Conservation (phyloP, 1,140 invertebrate species). For the Mamestra configurata region DNA sequence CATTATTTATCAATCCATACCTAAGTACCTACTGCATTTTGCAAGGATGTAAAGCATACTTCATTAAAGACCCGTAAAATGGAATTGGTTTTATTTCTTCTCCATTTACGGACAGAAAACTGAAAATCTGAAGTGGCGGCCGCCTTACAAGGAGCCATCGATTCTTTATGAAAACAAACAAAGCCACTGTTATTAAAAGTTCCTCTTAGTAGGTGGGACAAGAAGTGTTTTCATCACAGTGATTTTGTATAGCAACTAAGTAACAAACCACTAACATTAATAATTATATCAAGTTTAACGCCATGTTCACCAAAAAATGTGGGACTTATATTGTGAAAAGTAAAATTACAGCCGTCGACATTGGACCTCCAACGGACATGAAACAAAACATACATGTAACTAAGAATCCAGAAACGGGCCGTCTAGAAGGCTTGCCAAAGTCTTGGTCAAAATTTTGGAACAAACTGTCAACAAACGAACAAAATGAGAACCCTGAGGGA, state of each 20-base stretch:
- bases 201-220: neutral
- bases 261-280: neutral
- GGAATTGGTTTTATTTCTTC: neutral
- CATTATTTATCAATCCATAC: too few species aligned
- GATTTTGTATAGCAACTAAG: neutral
- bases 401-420: neutral
- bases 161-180: neutral
- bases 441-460: neutral
- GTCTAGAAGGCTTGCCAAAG: constrained; percentile 15
- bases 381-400: neutral
- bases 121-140: neutral
- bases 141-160: neutral
- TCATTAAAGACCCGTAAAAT: neutral
- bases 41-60: too few species aligned
- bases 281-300: too few species aligned
- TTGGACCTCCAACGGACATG: constrained; percentile 1
- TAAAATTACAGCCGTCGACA: neutral
- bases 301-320: neutral
- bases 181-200: too few species aligned
- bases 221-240: neutral
- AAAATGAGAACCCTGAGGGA: neutral
- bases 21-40: too few species aligned
- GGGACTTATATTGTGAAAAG: neutral
- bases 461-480: neutral
- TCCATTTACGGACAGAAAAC: neutral